Conservation (phyloP, 2,888 invertebrate species). For the Seira sanloemensis region DNA sequence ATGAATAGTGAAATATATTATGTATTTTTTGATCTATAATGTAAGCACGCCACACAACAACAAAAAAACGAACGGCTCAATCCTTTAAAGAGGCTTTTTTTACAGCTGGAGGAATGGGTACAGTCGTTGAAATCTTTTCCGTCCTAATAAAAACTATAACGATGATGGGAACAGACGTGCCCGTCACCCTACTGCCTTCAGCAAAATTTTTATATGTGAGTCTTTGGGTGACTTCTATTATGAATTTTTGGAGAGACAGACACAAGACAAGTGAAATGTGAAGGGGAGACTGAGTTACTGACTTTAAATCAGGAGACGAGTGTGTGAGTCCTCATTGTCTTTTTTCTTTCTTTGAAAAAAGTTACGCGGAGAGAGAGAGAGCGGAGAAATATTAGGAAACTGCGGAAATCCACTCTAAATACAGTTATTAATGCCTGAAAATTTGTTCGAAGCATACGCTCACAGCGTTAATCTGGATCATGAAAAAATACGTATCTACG, state of each 20-base stretch:
- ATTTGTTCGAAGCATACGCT: neutral
- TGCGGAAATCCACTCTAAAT: conserved; percentile 55
- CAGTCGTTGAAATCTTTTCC: neutral
- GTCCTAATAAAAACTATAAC: neutral
- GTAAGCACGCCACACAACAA: neutral
- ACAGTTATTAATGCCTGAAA: conserved; percentile 56
- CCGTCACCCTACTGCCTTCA: neutral
- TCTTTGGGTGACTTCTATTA: neutral
- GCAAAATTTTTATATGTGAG: neutral
- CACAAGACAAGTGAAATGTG: neutral
- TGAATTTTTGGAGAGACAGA: neutral
- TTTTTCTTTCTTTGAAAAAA: neutral
- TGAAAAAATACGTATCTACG: neutral
- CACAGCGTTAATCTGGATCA: conserved; percentile 9
- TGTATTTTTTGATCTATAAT: neutral
- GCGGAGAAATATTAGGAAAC: conserved; percentile 23
- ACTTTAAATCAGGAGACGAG: neutral
- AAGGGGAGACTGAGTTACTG: neutral
- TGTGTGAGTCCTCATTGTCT: neutral
- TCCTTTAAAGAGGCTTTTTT: neutral
- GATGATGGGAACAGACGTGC: conserved; percentile 4
- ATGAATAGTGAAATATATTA: neutral
- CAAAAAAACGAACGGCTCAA: neutral
- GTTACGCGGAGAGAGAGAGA: neutral
- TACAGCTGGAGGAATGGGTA: neutral